Evolutionary conservation across 2,888 invertebrate genomes (phyloP).

Genomic region (Cybosia mesomella): DNA sequence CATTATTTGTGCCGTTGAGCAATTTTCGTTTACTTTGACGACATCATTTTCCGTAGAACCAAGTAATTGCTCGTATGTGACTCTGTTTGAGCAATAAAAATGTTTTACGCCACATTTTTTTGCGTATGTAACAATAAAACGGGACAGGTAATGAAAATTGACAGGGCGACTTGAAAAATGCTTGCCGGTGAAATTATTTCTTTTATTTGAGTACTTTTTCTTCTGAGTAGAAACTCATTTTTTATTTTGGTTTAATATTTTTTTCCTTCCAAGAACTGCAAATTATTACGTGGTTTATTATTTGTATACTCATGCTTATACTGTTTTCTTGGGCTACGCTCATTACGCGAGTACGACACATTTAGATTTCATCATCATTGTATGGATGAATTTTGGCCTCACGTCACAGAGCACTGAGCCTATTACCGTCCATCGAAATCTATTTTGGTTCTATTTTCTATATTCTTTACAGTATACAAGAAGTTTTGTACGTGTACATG

Average conservation of each 20-base stretch:
- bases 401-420: neutral
- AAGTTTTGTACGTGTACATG: too few relatives aligned
- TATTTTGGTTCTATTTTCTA: too few relatives aligned
- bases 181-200: constrained; percentile 26
- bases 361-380: neutral
- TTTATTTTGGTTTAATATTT: constrained; percentile 14
- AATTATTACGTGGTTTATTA: neutral
- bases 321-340: neutral
- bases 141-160: constrained; percentile 48
- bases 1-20: constrained; percentile 80
- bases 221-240: constrained; percentile 7
- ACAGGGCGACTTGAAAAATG: constrained; percentile 42
- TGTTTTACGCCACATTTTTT: constrained; percentile 50
- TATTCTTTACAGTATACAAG: too few relatives aligned
- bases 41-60: constrained; percentile 71
- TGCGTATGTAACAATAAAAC: constrained; percentile 35
- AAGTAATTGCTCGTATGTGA: constrained; percentile 69
- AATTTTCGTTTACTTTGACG: constrained; percentile 79
- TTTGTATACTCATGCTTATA: neutral
- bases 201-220: constrained; percentile 17
- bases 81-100: constrained; percentile 56
- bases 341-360: neutral
- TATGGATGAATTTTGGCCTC: neutral
- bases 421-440: neutral
- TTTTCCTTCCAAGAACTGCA: neutral